Evolutionary conservation across 1,140 invertebrate species (phyloP), one percentile per base, ranked within the genome.

Genomic region (Dreissena rostriformis): DNA sequence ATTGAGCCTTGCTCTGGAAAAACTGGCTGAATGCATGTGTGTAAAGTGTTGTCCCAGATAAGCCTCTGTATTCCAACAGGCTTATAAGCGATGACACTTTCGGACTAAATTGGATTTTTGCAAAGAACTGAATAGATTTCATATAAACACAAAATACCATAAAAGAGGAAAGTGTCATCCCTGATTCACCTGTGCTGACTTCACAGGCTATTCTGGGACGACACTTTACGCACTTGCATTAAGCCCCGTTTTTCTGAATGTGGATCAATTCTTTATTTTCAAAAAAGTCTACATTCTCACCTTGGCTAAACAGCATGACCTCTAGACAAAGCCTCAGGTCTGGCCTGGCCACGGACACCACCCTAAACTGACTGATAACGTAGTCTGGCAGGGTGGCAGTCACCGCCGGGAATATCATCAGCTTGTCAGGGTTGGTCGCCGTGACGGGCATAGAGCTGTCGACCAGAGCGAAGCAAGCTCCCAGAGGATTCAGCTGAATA

Each of bases 231-330:
- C 39, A 39, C 8, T 5, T n/a, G n/a, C n/a, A n/a, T n/a, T 39
- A 39, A 39, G 39, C 8, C 8, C 8, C 6, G 28, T 68, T 68
- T 17, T 17, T 22, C 26, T 22, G 26, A 26, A 22, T 7, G 24
- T 68, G 66, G 19, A 4, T 24, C 6, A 68, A 22, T 68, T 68
- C 26, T 22, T 68, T 15, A 24, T n/a, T 39, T 39, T 39, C 4
- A 5, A 8, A 39, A 39, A 8, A 39, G 39, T 39, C 39, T 39
- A 39, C 2, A 24, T 53, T 49, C 71, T 74, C 81, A 92, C 92
- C 92, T 92, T 92, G 92, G 84, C 91, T 91, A 75, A 91, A 88
- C 12, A 93, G 87, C 83, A 92, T 83, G 72, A 92, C 92, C 81
- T 93, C 88, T 12, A 92, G 71, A 15, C 88, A 87, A 14, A 92